Evolutionary conservation across 2,113 vertebrate genomes (phyloP).

Genomic region (Sander vitreus): DNA sequence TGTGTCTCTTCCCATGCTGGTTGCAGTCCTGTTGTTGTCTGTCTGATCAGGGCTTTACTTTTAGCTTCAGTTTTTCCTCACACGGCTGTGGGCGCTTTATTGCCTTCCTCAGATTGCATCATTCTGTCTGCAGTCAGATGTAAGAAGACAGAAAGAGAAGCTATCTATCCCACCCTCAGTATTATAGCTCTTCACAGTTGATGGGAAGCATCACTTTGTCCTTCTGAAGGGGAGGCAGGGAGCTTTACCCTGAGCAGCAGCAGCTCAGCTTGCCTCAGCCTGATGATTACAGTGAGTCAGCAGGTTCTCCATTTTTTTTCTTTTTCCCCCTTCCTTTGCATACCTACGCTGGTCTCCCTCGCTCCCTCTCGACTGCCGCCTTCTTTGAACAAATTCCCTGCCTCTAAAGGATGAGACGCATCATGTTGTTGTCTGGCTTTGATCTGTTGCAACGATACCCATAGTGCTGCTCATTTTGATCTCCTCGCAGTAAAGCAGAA

Average conservation of each 20-base stretch:
- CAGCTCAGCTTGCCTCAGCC: conserved; percentile 45
- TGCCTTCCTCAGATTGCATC: conserved; percentile 63
- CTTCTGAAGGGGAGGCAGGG: conserved; percentile 69
- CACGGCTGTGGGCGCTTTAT: conserved; percentile 38
- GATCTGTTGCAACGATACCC: conserved; percentile 49
- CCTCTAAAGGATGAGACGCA: conserved; percentile 53
- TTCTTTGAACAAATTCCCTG: conserved; percentile 61
- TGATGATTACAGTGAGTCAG: conserved; percentile 82
- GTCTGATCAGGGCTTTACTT: conserved; percentile 47
- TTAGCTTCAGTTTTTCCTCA: conserved; percentile 46
- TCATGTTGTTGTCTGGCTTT: conserved; percentile 62
- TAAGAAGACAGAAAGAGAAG: conserved; percentile 37
- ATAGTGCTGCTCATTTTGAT: conserved; percentile 34
- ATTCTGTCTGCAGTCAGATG: conserved; percentile 45
- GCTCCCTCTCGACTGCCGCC: conserved; percentile 12
- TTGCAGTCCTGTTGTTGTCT: conserved; percentile 29
- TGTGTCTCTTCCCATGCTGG: conserved; percentile 22
- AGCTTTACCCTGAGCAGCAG: conserved; percentile 53
- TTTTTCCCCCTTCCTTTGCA: conserved; percentile 43
- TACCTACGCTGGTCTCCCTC: conserved; percentile 38
- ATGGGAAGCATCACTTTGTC: conserved; percentile 60
- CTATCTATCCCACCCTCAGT: conserved; percentile 47
- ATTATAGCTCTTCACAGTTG: conserved; percentile 25
- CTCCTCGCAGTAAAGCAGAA: conserved; percentile 8
- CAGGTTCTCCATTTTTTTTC: conserved; percentile 60